These are phyloP conservation scores for Psylliodes chrysocephalus DNA, from an alignment of 2,888 invertebrate species.

Conservation along the genomic window DNA sequence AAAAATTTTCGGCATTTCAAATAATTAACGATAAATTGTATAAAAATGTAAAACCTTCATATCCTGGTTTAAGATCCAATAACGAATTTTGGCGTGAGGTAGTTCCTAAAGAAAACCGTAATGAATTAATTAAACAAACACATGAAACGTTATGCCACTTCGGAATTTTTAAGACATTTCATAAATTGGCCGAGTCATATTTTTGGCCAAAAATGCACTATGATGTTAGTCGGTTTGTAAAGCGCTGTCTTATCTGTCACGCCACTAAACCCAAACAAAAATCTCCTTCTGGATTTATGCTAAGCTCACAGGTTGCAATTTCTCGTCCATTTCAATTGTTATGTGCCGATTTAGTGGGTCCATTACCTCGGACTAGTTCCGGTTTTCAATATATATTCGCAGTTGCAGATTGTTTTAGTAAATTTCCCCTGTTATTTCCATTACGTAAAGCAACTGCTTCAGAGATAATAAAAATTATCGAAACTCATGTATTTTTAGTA, in stretches of 20 bases:
- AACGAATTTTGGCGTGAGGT: background rate
- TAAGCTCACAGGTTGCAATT: constrained; percentile 7
- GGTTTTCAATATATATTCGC: constrained; percentile 28
- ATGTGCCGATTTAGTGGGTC: constrained; percentile 32
- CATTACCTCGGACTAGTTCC: constrained; percentile 37
- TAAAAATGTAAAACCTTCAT: background rate
- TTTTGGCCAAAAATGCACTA: constrained; percentile 1
- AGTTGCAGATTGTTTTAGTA: too few species aligned
- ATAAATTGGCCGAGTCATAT: background rate
- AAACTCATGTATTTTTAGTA: constrained; percentile 23
- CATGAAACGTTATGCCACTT: constrained; percentile 7
- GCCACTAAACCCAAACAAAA: background rate
- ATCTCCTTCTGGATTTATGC: background rate
- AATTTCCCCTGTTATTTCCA: constrained; percentile 27
- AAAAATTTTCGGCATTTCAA: background rate
- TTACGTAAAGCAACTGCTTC: constrained; percentile 23
- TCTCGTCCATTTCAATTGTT: constrained; percentile 18
- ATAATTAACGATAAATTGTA: background rate
- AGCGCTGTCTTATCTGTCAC: background rate
- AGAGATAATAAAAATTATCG: constrained; percentile 12
- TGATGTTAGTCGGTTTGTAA: constrained; percentile 8
- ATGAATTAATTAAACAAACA: background rate
- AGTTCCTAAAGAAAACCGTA: background rate
- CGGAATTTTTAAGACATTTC: background rate
- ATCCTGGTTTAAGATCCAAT: background rate